Conservation (phyloP, 1,140 invertebrate genomes). For the Temnothorax nylanderi region DNA sequence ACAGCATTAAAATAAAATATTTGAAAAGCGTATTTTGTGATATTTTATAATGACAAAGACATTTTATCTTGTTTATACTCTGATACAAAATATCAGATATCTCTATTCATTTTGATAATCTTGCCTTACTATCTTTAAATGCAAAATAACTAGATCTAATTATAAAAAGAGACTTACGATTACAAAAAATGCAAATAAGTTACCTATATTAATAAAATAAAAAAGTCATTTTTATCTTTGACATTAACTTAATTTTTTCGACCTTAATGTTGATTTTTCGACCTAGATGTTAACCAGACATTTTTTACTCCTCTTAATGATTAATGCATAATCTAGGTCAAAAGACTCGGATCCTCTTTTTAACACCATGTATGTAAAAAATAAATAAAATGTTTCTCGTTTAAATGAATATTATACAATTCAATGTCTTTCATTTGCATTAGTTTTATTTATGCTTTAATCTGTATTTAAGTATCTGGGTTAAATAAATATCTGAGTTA, state of each 20-base stretch:
- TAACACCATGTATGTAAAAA: no score
- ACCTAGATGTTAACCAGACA: no score
- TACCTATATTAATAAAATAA: background rate
- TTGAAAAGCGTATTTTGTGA: background rate
- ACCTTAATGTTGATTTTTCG: background rate
- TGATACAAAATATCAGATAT: background rate
- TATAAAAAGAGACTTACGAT: background rate
- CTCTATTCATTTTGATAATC: background rate
- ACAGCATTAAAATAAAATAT: background rate
- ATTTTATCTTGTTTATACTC: background rate
- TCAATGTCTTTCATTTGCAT: no score
- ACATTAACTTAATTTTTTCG: background rate
- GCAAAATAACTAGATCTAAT: background rate
- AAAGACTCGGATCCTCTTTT: no score
- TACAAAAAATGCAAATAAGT: background rate
- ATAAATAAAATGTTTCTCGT: no score
- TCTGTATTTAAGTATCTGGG: no score
- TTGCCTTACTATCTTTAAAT: background rate
- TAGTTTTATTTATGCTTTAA: no score
- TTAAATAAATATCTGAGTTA: no score
- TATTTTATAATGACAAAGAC: background rate
- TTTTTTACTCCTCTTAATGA: no score
- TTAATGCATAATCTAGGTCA: no score
- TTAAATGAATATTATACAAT: no score
- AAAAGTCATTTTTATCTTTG: background rate